Evolutionary conservation across 2,888 invertebrate species (phyloP).

Genomic region (Diploptera punctata): DNA sequence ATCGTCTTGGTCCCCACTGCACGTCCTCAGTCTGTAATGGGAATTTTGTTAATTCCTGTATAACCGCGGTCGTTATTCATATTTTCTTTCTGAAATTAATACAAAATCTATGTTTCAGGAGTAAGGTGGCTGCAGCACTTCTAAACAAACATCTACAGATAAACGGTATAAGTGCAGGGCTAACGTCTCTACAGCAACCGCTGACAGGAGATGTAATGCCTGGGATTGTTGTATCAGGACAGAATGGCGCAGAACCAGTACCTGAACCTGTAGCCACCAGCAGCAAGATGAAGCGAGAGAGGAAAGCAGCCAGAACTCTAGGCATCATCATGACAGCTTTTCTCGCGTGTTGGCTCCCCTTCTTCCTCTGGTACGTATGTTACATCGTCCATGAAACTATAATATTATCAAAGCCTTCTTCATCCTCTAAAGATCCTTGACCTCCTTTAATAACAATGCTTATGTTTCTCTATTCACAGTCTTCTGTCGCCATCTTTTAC

Average conservation of each 20-base stretch:
- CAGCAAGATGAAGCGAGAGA: constrained; percentile 87
- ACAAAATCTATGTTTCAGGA: constrained; percentile 63
- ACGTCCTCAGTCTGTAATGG: too few relatives aligned
- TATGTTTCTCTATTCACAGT: too few relatives aligned
- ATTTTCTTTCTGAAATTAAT: too few relatives aligned
- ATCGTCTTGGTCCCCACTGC: too few relatives aligned
- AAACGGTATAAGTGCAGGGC: constrained; percentile 80
- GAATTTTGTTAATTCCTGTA: too few relatives aligned
- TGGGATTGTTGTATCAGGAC: constrained; percentile 47
- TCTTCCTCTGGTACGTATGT: constrained; percentile 88
- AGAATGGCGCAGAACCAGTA: constrained; percentile 64
- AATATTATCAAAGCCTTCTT: too few relatives aligned
- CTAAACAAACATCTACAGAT: constrained; percentile 89
- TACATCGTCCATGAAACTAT: too few relatives aligned
- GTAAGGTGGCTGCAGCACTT: constrained; percentile 86
- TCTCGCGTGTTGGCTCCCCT: constrained; percentile 93
- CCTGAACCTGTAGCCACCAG: constrained; percentile 71
- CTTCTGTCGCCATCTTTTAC: too few relatives aligned
- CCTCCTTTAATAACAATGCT: too few relatives aligned
- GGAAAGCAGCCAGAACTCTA: constrained; percentile 91
- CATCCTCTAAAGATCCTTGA: too few relatives aligned
- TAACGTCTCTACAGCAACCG: constrained; percentile 59
- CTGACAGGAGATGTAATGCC: constrained; percentile 49
- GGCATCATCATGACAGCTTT: constrained; percentile 98
- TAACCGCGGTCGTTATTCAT: too few relatives aligned